Base-by-base conservation (phyloP, 2,113 vertebrate genomes). In the Grus americana region DNA sequence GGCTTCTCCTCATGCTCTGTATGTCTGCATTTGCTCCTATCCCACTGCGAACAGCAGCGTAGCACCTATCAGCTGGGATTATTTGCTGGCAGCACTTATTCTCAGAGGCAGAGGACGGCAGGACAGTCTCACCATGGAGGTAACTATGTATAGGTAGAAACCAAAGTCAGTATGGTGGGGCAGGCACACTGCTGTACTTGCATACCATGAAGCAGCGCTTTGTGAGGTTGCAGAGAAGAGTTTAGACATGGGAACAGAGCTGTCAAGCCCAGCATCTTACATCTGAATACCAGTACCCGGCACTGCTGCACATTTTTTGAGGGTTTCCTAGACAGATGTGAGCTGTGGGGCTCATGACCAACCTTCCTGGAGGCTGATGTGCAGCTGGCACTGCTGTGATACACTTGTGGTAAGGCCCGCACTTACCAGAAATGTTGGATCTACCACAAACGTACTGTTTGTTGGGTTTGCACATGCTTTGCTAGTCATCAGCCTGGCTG, bases 21-120 rank as follows among this genome's bases (percentile, higher is more conserved):
- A 10, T 16, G 63, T 18, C 68, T 27, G 12, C 1, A 12, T 84
- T 96, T 92, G 30, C 86, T 66, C 27, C 52, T 40, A 14, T 32
- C 26, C 10, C 20, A 63, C 42, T 2, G 0, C 34, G 11, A 18
- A 7, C 21, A 44, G 34, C 15, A 17, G 32, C 13, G 21, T 4
- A 44, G 10, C 74, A 61, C 52, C 18, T 16, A 4, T 32, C 57
- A 46, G 13, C 57, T 46, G 58, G 42, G 8, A 12, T 57, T 58
- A 12, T 29, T 57, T 46, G 27, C 55, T 92, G 49, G 16, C 58
- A 23, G 10, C 18, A 49, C 24, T 58, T 34, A 0, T 26, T 68
- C 19, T 3, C 68, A 44, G 46, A 30, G 62, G 15, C 68, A 68
- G 61, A 67, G 49, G 15, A 15, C 0, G 1, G 14, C 47, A 52